Evolutionary conservation across 2,888 invertebrate genomes (phyloP), one percentile per base, ranked within the genome.

Genomic region (Cylloceria caligata): DNA sequence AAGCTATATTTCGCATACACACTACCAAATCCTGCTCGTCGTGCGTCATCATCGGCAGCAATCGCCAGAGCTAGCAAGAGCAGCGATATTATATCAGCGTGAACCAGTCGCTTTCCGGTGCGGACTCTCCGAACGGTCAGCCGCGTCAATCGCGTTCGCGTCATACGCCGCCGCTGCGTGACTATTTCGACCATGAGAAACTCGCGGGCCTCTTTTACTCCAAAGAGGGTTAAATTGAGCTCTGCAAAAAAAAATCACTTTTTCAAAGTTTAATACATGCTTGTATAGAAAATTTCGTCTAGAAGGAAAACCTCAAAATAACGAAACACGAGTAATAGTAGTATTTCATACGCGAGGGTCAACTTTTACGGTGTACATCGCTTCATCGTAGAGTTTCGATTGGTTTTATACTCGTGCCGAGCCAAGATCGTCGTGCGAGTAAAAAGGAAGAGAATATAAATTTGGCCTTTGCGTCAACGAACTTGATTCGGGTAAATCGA

Each of bases 401-500:
- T 57, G 57, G 34, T 57, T 27, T 27, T 27, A 27, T 27, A n/a
- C n/a, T 30, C 2, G 5, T n/a, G 27, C 1, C 16, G 6, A 49
- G n/a, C 11, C 6, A 30, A 34, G 27, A 67, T 34, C 9, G n/a
- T n/a, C n/a, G 49, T 45, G 27, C 5, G 5, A 30, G 3, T 45
- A 55, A 47, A 39, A 24, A 47, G 47, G 7, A 27, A 64, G 30
- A 36, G 19, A 80, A 80, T 76, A 83, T 83, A 83, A 72, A 72
- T 80, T 78, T 75, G 55, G 60, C 74, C 78, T 83, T 72, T 83
- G 80, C 83, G 83, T 83, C 80, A 83, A 83, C 83, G 83, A 83
- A 83, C 83, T 83, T 83, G 64, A 80, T 80, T 83, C 79, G 30
- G 34, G 68, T 68, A 64, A 80, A 72, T 73, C 42, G 36, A 21